A percentile compares a stretch with the other conserved stretches of the same genome.
phyloP scores from a whole-genome alignment of 2,797 vertebrate species.

The Clarias platycephalus region DNA sequence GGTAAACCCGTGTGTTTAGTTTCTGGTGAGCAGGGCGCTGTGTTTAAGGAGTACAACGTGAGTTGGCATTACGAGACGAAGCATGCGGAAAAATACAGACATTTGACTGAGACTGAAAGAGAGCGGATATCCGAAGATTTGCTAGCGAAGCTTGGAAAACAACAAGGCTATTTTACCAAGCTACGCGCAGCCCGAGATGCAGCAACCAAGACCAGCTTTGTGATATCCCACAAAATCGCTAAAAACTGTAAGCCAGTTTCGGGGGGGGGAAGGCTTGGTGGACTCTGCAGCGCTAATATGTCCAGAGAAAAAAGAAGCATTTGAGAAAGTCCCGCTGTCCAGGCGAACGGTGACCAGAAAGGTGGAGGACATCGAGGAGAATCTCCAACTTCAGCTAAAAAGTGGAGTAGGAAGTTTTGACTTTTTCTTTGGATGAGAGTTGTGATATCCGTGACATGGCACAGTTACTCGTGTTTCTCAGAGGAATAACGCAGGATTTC shows the following conservation, averaged over 20 bases:
- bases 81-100: too few relatives aligned
- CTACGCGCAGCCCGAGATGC: not conserved
- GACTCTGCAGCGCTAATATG: conserved; percentile 43
- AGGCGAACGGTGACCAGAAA: conserved; percentile 31
- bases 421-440: conserved; percentile 45
- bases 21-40: too few relatives aligned
- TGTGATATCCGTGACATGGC: conserved; percentile 24
- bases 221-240: conserved; percentile 38
- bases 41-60: too few relatives aligned
- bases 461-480: conserved; percentile 40
- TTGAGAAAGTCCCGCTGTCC: conserved; percentile 31
- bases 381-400: conserved; percentile 23
- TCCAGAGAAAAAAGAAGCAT: conserved; percentile 39
- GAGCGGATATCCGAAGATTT: too few relatives aligned
- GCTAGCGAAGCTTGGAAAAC: conserved; percentile 3
- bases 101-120: too few relatives aligned
- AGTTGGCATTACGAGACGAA: too few relatives aligned
- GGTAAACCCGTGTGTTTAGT: too few relatives aligned
- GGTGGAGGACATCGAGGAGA: conserved; percentile 25
- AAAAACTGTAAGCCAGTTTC: conserved; percentile 19
- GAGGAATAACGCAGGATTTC: conserved; percentile 39
- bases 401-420: not conserved
- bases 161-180: conserved; percentile 25
- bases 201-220: not conserved
- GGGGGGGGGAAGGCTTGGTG: conserved; percentile 4